These are phyloP conservation scores for Sebastes diploproa DNA, from an alignment of 2,797 vertebrate genomes.

Conservation along the genomic window DNA sequence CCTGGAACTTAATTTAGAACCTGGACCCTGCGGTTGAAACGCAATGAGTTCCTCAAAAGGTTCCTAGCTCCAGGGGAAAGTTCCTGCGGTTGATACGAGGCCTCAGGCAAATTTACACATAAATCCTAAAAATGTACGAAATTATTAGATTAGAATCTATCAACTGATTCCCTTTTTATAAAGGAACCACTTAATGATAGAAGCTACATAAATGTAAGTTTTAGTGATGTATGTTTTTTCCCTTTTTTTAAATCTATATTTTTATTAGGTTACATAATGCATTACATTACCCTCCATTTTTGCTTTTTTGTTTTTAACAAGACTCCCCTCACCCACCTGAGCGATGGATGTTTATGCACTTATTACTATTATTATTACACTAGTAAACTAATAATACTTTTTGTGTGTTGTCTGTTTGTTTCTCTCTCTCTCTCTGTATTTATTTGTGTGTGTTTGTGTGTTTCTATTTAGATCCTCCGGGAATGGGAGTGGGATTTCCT, in stretches of 20 bases:
- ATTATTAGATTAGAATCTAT: background rate
- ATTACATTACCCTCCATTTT: background rate
- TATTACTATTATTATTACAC: background rate
- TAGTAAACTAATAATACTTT: background rate
- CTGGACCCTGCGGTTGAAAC: background rate
- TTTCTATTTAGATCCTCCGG: conserved; percentile 71
- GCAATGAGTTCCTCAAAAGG: too few species aligned
- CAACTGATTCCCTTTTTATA: background rate
- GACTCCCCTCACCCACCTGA: background rate
- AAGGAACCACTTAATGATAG: background rate
- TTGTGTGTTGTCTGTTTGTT: background rate
- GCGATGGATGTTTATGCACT: background rate
- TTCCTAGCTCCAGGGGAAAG: too few species aligned
- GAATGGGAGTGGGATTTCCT: conserved; percentile 85
- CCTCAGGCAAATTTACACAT: background rate
- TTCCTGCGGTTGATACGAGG: background rate
- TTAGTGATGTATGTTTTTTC: background rate
- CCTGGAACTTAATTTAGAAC: background rate
- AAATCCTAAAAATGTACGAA: background rate
- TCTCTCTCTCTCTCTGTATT: conserved; percentile 13
- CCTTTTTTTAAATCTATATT: background rate
- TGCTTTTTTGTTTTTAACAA: background rate
- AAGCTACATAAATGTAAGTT: background rate
- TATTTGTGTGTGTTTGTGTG: conserved; percentile 57
- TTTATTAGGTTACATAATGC: background rate